Base-by-base conservation (phyloP, 1,140 invertebrate species). In the Rhynchophorus ferrugineus region DNA sequence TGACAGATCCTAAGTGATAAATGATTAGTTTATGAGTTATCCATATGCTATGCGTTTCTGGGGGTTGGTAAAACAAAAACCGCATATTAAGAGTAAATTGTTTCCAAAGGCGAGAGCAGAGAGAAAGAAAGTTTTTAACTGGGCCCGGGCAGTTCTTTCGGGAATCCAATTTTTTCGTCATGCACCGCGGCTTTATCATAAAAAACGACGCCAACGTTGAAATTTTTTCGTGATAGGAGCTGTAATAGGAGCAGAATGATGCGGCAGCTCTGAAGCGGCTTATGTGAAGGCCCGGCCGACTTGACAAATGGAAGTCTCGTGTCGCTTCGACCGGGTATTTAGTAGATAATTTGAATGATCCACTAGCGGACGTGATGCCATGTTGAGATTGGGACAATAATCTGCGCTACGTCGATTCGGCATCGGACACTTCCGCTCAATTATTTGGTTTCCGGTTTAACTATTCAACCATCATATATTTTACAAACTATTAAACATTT, bases 301-400 rank as follows among this genome's bases (percentile, higher is more conserved):
- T 62, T 62, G 59, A 62, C 61, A 64, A 62, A 62, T 61, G 56
- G 59, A 61, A 61, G 49, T 56, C 54, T 58, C 56, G 58, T 60
- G 56, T 63, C 53, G 50, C 44, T 50, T 49, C 53, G 50, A 49
- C 50, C 55, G 57, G 59, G 54, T 61, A 61, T 62, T 62, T 58
- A 59, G 57, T 62, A 49, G 53, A 55, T 55, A 61, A 61, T 62
- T 62, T 61, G 59, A 61, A 62, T 57, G 59, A 62, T 61, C 58
- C 56, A 51, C 41, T 50, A 47, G 49, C 44, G 41, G 44, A 49
- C 54, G 50, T 56, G 53, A 59, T 52, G 51, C 42, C 52, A 46
- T 59, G 43, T 57, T 36, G 44, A 54, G 53, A 55, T 55, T 55
- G 53, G 46, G 41, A 55, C 53, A 49, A 55, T 55, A 55, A 55